Base-by-base conservation (phyloP, 2,797 vertebrate species). In the Sebastes taczanowskii region DNA sequence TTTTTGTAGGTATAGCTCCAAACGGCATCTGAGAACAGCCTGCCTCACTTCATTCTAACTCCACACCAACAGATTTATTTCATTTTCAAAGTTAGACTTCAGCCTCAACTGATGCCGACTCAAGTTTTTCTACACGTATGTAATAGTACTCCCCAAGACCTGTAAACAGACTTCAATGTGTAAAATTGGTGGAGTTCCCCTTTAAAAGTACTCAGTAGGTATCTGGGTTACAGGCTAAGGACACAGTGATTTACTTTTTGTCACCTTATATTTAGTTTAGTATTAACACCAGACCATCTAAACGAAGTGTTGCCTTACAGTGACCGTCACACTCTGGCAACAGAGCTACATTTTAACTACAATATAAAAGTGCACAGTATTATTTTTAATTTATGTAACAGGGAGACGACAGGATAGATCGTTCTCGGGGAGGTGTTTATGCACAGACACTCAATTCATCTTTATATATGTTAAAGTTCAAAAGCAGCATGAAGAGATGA, bases 341-440 rank as follows among this genome's bases (percentile, higher is more conserved):
- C 2, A 32, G 23, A 53, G 30, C 18, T 20, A 8, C 22, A 38
- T 62, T 29, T 69, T 3, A 74, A 59, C n/a, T 30, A 9, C 23
- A 35, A 6, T 18, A 9, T 59, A 60, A 61, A 61, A 55, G 46
- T 58, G 10, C 4, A n/a, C 14, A 8, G 34, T 10, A 20, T 46
- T 56, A 70, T 71, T 66, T 46, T 62, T 35, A 5, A 58, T 49
- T 66, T 13, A 52, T 72, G 62, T 53, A 25, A 13, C 53, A 65
- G 53, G 22, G 3, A 59, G 46, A 58, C 13, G 30, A 62, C 34
- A 29, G 35, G 8, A 72, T 35, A 5, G 32, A 58, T 76, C 11
- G 4, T 67, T 81, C 55, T 71, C 53, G 14, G 14, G 60, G 9
- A 69, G 64, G 71, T 53, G 74, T 74, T 83, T 38, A 73, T 70